A percentile compares a stretch with the other conserved stretches of the same genome.
Evolutionary conservation across 2,113 vertebrate genomes (phyloP).

Genomic region (Elanus axillaris): DNA sequence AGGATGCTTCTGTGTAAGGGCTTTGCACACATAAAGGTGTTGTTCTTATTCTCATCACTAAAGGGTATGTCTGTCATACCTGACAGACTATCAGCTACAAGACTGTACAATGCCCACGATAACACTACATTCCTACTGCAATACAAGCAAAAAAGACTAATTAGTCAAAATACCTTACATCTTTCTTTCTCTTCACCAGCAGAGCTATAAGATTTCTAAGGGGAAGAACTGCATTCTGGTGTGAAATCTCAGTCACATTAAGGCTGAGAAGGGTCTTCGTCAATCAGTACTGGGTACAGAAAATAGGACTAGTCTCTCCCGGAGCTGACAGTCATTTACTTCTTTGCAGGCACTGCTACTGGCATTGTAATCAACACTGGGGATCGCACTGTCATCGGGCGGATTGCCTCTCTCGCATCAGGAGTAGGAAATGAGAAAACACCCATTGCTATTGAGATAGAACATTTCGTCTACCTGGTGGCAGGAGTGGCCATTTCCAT

Average conservation of each 20-base stretch:
- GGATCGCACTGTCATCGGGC: constrained; percentile 77
- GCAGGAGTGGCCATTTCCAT: constrained; percentile 75
- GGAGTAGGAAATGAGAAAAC: constrained; percentile 78
- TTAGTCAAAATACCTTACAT: background rate
- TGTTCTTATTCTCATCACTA: background rate
- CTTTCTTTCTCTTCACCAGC: background rate
- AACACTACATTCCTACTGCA: background rate
- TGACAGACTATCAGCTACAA: background rate
- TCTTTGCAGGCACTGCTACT: constrained; percentile 68
- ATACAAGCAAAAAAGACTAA: background rate
- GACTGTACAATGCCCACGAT: background rate
- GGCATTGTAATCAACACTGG: constrained; percentile 80
- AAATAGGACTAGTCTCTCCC: background rate
- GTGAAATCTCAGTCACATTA: background rate
- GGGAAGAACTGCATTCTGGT: background rate
- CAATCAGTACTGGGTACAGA: background rate
- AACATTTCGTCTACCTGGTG: constrained; percentile 81
- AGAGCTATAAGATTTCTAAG: background rate
- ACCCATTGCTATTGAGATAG: constrained; percentile 78
- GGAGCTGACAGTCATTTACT: background rate
- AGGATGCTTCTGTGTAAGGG: background rate
- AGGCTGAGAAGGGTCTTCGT: background rate
- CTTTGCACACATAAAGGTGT: background rate
- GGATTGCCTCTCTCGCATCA: constrained; percentile 76
- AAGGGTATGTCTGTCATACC: background rate